Evolutionary conservation across 2,888 invertebrate species (phyloP), one percentile per base, ranked within the genome.

Genomic region (Pinctada fucata): DNA sequence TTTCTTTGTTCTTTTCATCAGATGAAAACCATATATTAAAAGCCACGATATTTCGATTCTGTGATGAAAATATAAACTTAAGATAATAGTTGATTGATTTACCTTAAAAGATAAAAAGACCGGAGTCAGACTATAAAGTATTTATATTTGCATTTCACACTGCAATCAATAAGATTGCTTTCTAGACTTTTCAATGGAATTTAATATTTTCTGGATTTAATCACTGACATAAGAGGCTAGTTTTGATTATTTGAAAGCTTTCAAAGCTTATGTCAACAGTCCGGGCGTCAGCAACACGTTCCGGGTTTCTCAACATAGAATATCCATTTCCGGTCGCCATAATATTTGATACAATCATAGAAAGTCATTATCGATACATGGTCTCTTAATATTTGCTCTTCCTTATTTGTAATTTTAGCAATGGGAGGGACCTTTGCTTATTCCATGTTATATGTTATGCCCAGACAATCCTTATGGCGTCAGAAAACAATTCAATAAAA

Each of bases 251-350:
- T 68, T 47, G 47, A 47, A 68, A 68, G 31, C 68, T 45, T 45
- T 47, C 47, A 31, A 8, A 45, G 5, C 68, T 68, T 68, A 45
- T 68, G 68, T 68, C 68, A 68, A 68, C 48, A 68, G 47, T 31
- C 5, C 8, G 68, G 47, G 72, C 76, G 76, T 72, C 76, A 76
- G 65, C 49, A 50, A n/a, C 50, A 72, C 71, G 50, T 76, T 70
- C 72, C 63, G n/a, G 64, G 76, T 64, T 70, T 10, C 76, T 70
- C n/a, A 72, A 76, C 52, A 52, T 71, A 71, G 65, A 58, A 52
- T 72, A 16, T 71, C 71, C 65, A 76, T 76, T 76, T 76, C 76
- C 76, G 31, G 72, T 67, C 58, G 58, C 58, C 13, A 10, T 10
- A 58, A 58, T 13, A 58, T 8, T 47, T 68, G 45, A 31, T 45